These are phyloP conservation scores for Anthopleura xanthogrammica DNA, from an alignment of 92 coral and sea anemone species.

Conservation along the genomic window DNA sequence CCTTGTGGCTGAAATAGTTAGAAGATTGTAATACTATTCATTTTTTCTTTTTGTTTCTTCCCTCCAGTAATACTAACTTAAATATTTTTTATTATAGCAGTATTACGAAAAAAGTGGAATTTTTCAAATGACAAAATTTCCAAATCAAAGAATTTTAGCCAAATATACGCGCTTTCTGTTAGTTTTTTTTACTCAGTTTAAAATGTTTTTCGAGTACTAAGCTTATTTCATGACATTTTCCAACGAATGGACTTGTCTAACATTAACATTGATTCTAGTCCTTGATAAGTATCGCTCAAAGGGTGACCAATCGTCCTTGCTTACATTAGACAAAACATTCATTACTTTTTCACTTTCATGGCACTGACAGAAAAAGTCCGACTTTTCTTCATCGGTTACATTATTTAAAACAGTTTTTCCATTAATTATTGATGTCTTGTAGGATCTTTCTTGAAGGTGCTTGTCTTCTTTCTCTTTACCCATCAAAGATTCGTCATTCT, in stretches of 20 bases:
- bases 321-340: constrained; percentile 7
- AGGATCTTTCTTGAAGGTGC: background rate
- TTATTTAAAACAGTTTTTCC: background rate
- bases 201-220: too few relatives aligned
- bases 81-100: too few relatives aligned
- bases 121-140: too few relatives aligned
- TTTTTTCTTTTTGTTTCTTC: too few relatives aligned
- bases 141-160: too few relatives aligned
- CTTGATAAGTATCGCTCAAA: constrained; percentile 79
- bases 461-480: background rate
- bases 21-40: too few relatives aligned
- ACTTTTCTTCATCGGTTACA: background rate
- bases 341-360: background rate
- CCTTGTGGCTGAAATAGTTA: too few relatives aligned
- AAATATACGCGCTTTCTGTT: too few relatives aligned
- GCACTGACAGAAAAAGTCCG: background rate
- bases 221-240: constrained; percentile 48
- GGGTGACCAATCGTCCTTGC: constrained; percentile 68
- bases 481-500: background rate
- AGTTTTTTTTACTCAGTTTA: too few relatives aligned
- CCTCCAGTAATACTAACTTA: too few relatives aligned
- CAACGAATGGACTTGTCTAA: constrained; percentile 87
- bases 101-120: too few relatives aligned
- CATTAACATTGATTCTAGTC: constrained; percentile 92
- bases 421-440: background rate